A percentile compares a stretch with the other conserved stretches of the same genome.
These are phyloP conservation scores for Hypotaenidia okinawae DNA, from an alignment of 2,797 vertebrate genomes.

Conservation along the genomic window DNA sequence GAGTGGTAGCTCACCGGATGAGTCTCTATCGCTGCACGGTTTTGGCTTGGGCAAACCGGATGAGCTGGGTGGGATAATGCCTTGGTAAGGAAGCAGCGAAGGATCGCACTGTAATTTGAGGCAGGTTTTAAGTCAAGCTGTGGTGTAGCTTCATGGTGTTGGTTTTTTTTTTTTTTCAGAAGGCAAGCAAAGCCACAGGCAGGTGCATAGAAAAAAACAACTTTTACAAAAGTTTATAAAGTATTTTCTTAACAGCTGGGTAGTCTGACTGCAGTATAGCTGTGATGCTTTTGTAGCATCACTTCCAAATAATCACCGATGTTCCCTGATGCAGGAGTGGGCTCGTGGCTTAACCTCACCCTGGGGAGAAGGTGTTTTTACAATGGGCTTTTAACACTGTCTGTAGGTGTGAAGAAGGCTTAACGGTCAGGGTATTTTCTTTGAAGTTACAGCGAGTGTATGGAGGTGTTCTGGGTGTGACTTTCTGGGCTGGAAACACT, in stretches of 20 bases:
- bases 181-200: background rate
- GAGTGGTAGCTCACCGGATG: background rate
- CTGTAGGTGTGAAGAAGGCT: background rate
- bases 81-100: background rate
- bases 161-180: background rate
- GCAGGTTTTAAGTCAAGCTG: background rate
- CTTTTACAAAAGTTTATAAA: background rate
- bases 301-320: background rate
- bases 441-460: background rate
- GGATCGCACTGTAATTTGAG: background rate
- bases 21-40: background rate
- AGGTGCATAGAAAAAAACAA: background rate
- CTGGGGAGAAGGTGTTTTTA: background rate
- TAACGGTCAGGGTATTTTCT: background rate
- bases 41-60: background rate
- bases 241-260: background rate
- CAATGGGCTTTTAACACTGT: background rate
- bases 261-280: background rate
- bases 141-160: background rate
- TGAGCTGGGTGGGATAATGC: background rate
- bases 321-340: background rate
- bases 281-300: fast-evolving
- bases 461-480: background rate
- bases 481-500: background rate
- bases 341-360: background rate